These are phyloP conservation scores for Hemicrepidius hirtus DNA, from an alignment of 2,888 invertebrate species.

Conservation along the genomic window DNA sequence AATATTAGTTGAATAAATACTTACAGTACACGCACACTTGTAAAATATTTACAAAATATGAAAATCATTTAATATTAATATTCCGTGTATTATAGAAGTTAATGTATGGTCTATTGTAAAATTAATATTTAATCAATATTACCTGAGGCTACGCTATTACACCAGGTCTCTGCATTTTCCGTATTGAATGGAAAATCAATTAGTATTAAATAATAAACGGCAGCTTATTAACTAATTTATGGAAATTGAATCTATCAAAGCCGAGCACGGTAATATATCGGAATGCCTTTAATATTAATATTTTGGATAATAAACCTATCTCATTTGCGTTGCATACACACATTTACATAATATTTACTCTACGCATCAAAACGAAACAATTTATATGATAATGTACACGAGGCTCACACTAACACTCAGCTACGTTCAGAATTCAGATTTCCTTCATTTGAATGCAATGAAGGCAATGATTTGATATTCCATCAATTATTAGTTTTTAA, in stretches of 20 bases:
- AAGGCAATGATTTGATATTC: slow-evolving; percentile 41
- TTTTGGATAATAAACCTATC: slow-evolving; percentile 42
- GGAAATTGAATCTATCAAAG: slow-evolving; percentile 7
- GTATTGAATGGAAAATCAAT: slow-evolving; percentile 2
- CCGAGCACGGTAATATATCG: slow-evolving; percentile 25
- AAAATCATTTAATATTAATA: neutral
- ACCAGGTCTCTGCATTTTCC: neutral
- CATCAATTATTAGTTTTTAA: slow-evolving; percentile 19
- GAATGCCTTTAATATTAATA: slow-evolving; percentile 41
- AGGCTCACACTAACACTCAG: slow-evolving; percentile 46
- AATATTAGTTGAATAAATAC: slow-evolving; percentile 6
- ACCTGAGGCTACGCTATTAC: neutral
- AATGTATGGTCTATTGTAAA: neutral
- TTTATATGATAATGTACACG: slow-evolving; percentile 56
- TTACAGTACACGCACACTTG: neutral
- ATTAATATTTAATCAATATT: neutral
- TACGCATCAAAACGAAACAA: slow-evolving; percentile 53
- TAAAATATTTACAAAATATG: slow-evolving; percentile 4
- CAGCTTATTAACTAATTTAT: slow-evolving; percentile 30
- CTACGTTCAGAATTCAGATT: slow-evolving; percentile 55
- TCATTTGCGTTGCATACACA: slow-evolving; percentile 39
- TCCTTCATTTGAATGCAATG: slow-evolving; percentile 49
- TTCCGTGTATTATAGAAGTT: neutral
- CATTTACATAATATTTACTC: slow-evolving; percentile 51
- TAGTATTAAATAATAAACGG: slow-evolving; percentile 6